Conservation (phyloP, 2,113 vertebrate species). For the Bettongia penicillata region DNA sequence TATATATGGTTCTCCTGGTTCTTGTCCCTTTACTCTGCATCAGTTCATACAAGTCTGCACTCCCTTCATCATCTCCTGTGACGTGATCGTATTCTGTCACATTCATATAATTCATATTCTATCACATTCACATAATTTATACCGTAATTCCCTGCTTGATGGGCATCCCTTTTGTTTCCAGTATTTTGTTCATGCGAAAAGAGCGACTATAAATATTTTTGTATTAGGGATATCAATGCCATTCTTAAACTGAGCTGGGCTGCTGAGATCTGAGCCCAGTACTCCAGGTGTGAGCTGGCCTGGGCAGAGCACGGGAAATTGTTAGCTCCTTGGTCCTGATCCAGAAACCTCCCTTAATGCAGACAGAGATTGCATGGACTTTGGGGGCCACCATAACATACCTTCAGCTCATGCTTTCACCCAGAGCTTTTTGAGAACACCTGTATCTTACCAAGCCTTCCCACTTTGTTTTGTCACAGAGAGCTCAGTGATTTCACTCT, state of each 20-base stretch:
- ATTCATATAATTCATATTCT: not conserved
- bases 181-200: not conserved
- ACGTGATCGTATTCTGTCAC: not conserved
- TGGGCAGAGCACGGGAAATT: not conserved
- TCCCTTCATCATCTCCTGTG: not conserved
- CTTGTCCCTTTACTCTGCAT: not conserved
- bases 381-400: not conserved
- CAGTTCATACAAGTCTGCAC: not conserved
- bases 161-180: not conserved
- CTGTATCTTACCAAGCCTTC: too few species aligned
- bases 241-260: not conserved
- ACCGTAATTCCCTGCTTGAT: not conserved
- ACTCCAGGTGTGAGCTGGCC: too few species aligned
- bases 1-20: not conserved
- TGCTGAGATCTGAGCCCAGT: too few species aligned
- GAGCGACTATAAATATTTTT: not conserved
- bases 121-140: not conserved
- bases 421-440: too few species aligned
- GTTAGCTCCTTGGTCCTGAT: not conserved
- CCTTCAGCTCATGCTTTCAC: not conserved
- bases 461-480: too few species aligned
- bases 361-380: not conserved
- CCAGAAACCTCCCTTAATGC: too few species aligned
- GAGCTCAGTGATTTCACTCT: too few species aligned
- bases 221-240: not conserved